Conservation (phyloP, 2,797 vertebrate genomes). For the Tenualosa ilisha region DNA sequence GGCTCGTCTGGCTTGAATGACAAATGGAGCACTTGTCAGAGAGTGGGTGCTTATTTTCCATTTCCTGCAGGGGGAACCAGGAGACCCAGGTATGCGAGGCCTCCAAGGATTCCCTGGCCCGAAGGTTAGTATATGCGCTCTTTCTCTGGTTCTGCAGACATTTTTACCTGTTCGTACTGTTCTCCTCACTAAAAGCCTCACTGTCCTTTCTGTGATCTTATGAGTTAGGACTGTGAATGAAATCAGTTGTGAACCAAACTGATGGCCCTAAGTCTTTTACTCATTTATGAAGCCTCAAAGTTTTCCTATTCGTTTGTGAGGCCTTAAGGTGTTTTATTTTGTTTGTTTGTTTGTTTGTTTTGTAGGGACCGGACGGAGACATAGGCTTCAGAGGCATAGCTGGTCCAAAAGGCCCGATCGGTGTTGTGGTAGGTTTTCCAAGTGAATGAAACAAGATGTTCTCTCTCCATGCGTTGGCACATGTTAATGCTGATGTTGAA, state of each 20-base stretch:
- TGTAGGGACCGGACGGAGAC: constrained; percentile 89
- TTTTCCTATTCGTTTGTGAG: background rate
- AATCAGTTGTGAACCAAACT: background rate
- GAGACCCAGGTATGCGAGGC: constrained; percentile 85
- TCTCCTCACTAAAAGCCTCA: background rate
- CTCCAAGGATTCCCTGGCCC: constrained; percentile 93
- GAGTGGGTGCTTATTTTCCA: constrained; percentile 12
- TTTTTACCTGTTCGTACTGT: background rate
- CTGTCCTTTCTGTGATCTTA: background rate
- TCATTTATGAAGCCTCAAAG: no score
- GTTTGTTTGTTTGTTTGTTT: constrained; percentile 37
- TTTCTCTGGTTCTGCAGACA: background rate
- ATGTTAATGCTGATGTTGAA: background rate
- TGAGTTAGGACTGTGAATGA: background rate
- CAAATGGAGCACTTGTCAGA: constrained; percentile 4
- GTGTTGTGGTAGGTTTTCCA: constrained; percentile 81
- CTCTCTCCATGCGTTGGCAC: background rate
- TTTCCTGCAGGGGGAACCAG: constrained; percentile 83
- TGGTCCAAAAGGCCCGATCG: constrained; percentile 88
- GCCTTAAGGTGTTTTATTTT: background rate
- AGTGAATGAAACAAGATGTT: background rate
- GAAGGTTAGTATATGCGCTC: constrained; percentile 73
- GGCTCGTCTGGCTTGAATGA: constrained; percentile 11
- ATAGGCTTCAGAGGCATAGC: constrained; percentile 80
- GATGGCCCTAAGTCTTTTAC: background rate